A percentile compares a stretch with the other conserved stretches of the same genome.
These are phyloP conservation scores for Ia io DNA, from an alignment of 2,113 vertebrate species.

Conservation along the genomic window DNA sequence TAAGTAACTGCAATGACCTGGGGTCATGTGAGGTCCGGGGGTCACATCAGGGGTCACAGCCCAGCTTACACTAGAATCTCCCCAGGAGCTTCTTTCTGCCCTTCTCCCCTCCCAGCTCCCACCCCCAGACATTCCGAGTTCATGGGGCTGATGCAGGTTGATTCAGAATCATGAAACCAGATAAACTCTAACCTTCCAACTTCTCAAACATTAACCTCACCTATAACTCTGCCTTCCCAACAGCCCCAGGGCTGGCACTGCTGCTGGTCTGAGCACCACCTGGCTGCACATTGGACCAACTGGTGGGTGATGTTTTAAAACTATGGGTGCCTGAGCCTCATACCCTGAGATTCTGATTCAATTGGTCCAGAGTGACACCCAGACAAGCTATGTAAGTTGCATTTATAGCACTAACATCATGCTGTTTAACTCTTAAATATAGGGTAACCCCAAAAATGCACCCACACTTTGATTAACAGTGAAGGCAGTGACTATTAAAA, in stretches of 20 bases:
- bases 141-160: not conserved
- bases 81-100: not conserved
- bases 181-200: not conserved
- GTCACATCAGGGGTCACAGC: not conserved
- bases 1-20: not conserved
- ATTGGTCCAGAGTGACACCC: not conserved
- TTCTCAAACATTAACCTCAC: not conserved
- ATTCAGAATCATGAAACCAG: not conserved
- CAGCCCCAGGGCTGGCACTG: not conserved
- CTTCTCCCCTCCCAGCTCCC: too few relatives aligned
- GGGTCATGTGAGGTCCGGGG: not conserved
- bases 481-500: too few relatives aligned
- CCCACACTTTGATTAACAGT: too few relatives aligned
- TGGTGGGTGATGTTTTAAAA: not conserved
- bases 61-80: not conserved
- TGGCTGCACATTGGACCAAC: not conserved
- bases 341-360: not conserved
- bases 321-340: too few relatives aligned
- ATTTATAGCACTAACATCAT: not conserved
- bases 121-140: not conserved
- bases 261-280: not conserved
- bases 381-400: not conserved
- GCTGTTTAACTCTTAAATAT: not conserved
- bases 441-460: too few relatives aligned
- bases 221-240: not conserved